Conservation (phyloP, 2,113 vertebrate species). For the Cynopterus brachyotis region DNA sequence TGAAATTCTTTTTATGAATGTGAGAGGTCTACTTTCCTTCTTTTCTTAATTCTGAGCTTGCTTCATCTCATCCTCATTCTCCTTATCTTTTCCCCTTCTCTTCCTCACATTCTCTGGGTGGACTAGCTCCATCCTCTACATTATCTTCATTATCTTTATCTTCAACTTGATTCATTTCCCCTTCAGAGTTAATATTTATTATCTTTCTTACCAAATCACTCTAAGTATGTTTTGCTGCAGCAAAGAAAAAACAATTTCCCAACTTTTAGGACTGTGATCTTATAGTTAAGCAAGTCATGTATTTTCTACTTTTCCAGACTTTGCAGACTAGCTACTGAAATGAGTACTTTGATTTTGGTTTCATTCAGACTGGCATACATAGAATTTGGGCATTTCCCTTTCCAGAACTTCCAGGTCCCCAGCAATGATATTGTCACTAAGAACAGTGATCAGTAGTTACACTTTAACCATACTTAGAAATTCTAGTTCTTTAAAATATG, state of each 20-base stretch:
- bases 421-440: conserved; percentile 81
- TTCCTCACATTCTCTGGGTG: conserved; percentile 82
- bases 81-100: conserved; percentile 70
- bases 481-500: conserved; percentile 76
- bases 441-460: conserved; percentile 75
- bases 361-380: conserved; percentile 83
- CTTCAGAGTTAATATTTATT: conserved; percentile 88
- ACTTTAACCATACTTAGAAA: conserved; percentile 82
- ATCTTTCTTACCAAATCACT: conserved; percentile 90
- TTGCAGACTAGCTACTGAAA: conserved; percentile 84
- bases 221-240: conserved; percentile 90
- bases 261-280: conserved; percentile 87
- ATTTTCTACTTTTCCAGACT: conserved; percentile 91
- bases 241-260: conserved; percentile 88
- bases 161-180: conserved; percentile 83
- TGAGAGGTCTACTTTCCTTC: conserved; percentile 85
- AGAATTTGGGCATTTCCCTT: conserved; percentile 81
- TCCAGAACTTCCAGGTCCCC: conserved; percentile 79
- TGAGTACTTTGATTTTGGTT: conserved; percentile 85
- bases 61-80: conserved; percentile 81
- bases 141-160: conserved; percentile 83
- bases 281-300: conserved; percentile 91
- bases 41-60: conserved; percentile 83
- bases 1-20: conserved; percentile 93
- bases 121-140: conserved; percentile 83